Evolutionary conservation across 2,113 vertebrate genomes (phyloP).

Genomic region (Brachypteracias leptosomus): DNA sequence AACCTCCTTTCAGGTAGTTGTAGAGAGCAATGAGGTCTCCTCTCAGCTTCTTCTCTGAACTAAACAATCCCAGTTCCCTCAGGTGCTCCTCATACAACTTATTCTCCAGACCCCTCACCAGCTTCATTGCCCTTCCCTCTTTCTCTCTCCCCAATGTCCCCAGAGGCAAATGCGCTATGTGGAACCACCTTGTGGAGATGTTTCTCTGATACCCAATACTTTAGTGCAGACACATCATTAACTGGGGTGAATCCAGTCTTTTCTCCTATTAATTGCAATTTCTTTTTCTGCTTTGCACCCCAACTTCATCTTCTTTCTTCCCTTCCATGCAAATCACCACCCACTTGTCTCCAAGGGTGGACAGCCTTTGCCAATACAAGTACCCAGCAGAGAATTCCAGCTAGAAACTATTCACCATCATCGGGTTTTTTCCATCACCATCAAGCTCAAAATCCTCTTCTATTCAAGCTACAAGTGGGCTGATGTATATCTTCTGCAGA

Average conservation of each 20-base stretch:
- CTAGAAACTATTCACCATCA: neutral
- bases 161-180: neutral
- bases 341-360: slow-evolving; percentile 55
- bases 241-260: neutral
- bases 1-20: too few relatives aligned
- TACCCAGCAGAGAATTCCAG: slow-evolving; percentile 33
- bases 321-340: slow-evolving; percentile 53
- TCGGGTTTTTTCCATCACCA: slow-evolving; percentile 18
- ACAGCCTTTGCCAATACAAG: slow-evolving; percentile 57
- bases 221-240: neutral
- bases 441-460: neutral
- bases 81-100: too few relatives aligned
- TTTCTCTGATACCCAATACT: neutral
- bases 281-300: slow-evolving; percentile 1
- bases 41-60: too few relatives aligned
- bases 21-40: too few relatives aligned
- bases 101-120: too few relatives aligned
- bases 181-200: neutral
- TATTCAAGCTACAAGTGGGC: slow-evolving; percentile 41
- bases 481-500: slow-evolving; percentile 45
- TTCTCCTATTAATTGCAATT: neutral
- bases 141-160: neutral
- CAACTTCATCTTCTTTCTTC: neutral
- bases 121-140: too few relatives aligned
- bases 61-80: too few relatives aligned